phyloP scores from a whole-genome alignment of 2,888 invertebrate genomes.

The Aspidiotus rigidus region DNA sequence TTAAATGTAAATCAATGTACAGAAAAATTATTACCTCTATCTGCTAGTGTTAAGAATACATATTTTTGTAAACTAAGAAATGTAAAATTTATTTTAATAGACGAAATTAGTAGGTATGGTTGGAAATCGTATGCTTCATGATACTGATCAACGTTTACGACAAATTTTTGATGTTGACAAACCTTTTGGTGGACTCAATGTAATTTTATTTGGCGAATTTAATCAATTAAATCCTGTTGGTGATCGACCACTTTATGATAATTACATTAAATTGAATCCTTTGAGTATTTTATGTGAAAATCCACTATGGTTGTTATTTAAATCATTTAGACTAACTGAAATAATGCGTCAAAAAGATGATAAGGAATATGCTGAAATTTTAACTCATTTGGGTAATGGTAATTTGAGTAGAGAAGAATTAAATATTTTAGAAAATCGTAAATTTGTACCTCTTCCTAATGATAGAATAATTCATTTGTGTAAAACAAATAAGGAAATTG shows the following conservation, averaged over 20 bases:
- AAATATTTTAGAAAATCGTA: not conserved
- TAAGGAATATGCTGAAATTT: constrained; percentile 30
- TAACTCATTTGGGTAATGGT: not conserved
- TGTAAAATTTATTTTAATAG: constrained; percentile 36
- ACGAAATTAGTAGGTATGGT: constrained; percentile 37
- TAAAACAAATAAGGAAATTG: not conserved
- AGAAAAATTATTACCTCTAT: constrained; percentile 29
- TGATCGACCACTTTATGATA: constrained; percentile 26
- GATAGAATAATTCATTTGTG: not conserved
- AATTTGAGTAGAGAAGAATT: not conserved
- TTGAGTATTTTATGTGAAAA: constrained; percentile 3
- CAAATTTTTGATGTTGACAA: constrained; percentile 42
- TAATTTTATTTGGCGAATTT: too few species aligned
- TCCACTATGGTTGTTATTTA: constrained; percentile 36
- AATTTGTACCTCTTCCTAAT: not conserved
- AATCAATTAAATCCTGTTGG: constrained; percentile 38
- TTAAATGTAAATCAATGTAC: constrained; percentile 34
- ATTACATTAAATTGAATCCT: not conserved
- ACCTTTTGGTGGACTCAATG: constrained; percentile 42
- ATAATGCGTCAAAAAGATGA: constrained; percentile 38
- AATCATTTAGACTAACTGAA: constrained; percentile 35
- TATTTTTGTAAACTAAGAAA: constrained; percentile 32
- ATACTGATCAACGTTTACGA: constrained; percentile 20
- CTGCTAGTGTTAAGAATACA: constrained; percentile 31
- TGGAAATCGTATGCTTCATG: constrained; percentile 27